Evolutionary conservation across 2,113 vertebrate genomes (phyloP).

Genomic region (Ameiurus melas): DNA sequence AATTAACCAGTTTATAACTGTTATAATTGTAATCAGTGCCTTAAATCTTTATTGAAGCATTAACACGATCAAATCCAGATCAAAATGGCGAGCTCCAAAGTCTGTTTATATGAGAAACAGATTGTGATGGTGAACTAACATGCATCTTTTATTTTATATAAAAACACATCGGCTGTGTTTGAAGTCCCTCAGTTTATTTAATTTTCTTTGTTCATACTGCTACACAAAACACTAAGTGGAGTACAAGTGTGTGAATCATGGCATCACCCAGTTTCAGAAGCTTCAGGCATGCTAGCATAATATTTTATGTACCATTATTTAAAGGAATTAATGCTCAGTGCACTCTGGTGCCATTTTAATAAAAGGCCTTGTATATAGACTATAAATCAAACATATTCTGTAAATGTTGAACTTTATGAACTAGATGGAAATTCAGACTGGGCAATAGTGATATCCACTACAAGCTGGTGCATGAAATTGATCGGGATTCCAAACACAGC

Average conservation of each 20-base stretch:
- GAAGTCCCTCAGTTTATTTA: slow-evolving; percentile 2
- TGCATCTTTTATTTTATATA: background rate
- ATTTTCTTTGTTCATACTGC: background rate
- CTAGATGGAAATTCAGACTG: background rate
- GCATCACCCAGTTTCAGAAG: background rate
- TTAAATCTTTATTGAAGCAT: slow-evolving; percentile 36
- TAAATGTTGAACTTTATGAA: slow-evolving; percentile 8
- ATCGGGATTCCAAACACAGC: slow-evolving; percentile 10
- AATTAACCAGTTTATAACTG: slow-evolving; percentile 30
- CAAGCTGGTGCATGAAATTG: slow-evolving; percentile 12
- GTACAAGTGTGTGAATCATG: background rate
- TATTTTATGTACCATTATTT: background rate
- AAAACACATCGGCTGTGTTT: slow-evolving; percentile 16
- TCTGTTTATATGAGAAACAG: background rate
- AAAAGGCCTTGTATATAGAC: slow-evolving; percentile 23
- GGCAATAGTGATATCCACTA: background rate
- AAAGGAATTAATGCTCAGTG: slow-evolving; percentile 3
- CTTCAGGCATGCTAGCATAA: background rate
- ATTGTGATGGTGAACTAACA: slow-evolving; percentile 2
- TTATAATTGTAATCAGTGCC: slow-evolving; percentile 41
- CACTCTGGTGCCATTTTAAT: background rate
- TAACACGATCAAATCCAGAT: slow-evolving; percentile 19
- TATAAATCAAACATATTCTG: slow-evolving; percentile 19
- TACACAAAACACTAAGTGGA: background rate
- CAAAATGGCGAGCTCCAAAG: slow-evolving; percentile 7